Evolutionary conservation across 92 coral and sea anemone genomes (phyloP).

Genomic region (Parazoanthus swiftii): DNA sequence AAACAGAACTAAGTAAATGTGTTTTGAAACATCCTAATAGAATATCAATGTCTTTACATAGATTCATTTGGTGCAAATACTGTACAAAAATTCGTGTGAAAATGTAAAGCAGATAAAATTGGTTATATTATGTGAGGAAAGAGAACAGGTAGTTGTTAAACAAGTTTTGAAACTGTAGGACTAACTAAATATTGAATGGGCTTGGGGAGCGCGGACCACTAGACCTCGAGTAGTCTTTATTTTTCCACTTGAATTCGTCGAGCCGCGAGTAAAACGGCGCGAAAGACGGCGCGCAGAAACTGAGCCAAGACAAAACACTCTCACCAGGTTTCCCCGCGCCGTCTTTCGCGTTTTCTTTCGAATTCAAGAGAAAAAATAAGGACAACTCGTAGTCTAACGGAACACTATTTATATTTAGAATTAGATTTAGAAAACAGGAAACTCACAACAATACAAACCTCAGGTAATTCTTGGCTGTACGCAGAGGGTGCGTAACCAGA

Average conservation of each 20-base stretch:
- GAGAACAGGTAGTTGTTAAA: too few species aligned
- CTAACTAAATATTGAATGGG: neutral
- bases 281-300: too few species aligned
- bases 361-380: too few species aligned
- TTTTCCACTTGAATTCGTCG: too few species aligned
- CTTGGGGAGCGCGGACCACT: neutral
- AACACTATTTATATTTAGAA: too few species aligned
- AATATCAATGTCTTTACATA: neutral
- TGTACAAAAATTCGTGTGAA: neutral
- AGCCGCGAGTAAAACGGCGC: too few species aligned
- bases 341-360: too few species aligned
- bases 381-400: neutral
- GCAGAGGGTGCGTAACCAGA: slow-evolving; percentile 76
- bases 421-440: neutral
- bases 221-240: too few species aligned
- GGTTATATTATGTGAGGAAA: too few species aligned
- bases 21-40: neutral
- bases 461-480: slow-evolving; percentile 76
- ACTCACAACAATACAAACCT: slow-evolving; percentile 52
- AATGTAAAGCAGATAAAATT: too few species aligned
- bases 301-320: too few species aligned
- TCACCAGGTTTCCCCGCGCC: too few species aligned
- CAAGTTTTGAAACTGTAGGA: neutral
- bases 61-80: neutral
- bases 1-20: neutral